phyloP scores from a whole-genome alignment of 2,888 invertebrate genomes.

The Cephonodes hylas region DNA sequence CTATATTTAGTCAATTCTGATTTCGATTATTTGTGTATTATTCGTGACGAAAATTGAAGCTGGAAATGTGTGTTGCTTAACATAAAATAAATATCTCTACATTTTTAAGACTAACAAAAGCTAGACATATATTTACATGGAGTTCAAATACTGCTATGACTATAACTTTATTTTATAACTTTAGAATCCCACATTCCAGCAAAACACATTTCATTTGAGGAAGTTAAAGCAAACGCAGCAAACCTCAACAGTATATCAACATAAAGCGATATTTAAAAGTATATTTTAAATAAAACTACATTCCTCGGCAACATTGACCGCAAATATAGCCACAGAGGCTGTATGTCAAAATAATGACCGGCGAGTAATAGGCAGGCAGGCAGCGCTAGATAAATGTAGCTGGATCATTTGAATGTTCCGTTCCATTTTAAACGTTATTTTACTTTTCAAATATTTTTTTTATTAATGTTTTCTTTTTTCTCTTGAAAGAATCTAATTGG shows the following conservation, averaged over 20 bases:
- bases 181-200: not conserved
- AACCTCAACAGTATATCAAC: slow-evolving; percentile 58
- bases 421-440: slow-evolving; percentile 25
- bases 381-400: slow-evolving; percentile 28
- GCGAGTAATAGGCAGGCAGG: slow-evolving; percentile 55
- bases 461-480: not conserved
- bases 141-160: not conserved
- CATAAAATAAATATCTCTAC: too few species aligned
- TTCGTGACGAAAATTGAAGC: too few species aligned
- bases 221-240: slow-evolving; percentile 13
- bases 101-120: too few species aligned
- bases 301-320: slow-evolving; percentile 72
- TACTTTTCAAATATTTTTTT: not conserved
- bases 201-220: not conserved
- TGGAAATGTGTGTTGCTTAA: too few species aligned
- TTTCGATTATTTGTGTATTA: not conserved
- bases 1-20: not conserved
- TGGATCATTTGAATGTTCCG: slow-evolving; percentile 19
- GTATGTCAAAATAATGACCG: slow-evolving; percentile 79
- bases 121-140: not conserved
- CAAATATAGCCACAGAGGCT: slow-evolving; percentile 66
- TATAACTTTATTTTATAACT: not conserved
- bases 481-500: not conserved
- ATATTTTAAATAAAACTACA: slow-evolving; percentile 69
- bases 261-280: slow-evolving; percentile 63